A percentile compares a stretch with the other conserved stretches of the same genome.
Conservation (phyloP, 2,113 vertebrate genomes). For the Bubo scandiacus region DNA sequence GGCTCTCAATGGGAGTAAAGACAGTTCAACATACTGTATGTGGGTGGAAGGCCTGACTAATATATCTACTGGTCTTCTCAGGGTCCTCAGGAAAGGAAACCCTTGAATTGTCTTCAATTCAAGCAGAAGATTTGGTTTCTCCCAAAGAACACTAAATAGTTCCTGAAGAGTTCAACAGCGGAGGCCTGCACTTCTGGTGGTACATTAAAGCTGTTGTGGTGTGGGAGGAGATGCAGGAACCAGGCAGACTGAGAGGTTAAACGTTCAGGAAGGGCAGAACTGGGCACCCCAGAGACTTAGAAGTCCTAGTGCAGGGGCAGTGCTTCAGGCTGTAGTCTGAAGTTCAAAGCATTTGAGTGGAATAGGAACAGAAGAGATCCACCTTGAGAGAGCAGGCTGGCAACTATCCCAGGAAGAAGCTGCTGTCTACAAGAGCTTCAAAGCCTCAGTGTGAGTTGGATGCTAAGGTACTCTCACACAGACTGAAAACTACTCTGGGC, state of each 20-base stretch:
- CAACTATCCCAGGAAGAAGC: not conserved
- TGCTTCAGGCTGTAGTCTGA: not conserved
- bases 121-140: not conserved
- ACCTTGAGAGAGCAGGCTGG: not conserved
- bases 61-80: not conserved
- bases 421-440: not conserved
- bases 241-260: not conserved
- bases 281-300: not conserved
- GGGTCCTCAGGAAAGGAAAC: not conserved
- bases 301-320: not conserved
- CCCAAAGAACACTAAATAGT: not conserved
- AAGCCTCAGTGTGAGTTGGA: not conserved
- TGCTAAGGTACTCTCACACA: not conserved
- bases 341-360: not conserved
- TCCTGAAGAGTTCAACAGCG: not conserved
- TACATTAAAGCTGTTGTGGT: not conserved
- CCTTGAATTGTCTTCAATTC: not conserved
- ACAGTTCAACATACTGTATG: not conserved
- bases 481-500: not conserved
- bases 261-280: not conserved
- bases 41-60: not conserved
- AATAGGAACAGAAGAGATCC: not conserved
- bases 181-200: not conserved
- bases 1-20: rapidly evolving
- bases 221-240: not conserved